A percentile compares a stretch with the other conserved stretches of the same genome.
These are phyloP conservation scores for Hiodon alosoides DNA, from an alignment of 2,113 vertebrate genomes.

Conservation along the genomic window DNA sequence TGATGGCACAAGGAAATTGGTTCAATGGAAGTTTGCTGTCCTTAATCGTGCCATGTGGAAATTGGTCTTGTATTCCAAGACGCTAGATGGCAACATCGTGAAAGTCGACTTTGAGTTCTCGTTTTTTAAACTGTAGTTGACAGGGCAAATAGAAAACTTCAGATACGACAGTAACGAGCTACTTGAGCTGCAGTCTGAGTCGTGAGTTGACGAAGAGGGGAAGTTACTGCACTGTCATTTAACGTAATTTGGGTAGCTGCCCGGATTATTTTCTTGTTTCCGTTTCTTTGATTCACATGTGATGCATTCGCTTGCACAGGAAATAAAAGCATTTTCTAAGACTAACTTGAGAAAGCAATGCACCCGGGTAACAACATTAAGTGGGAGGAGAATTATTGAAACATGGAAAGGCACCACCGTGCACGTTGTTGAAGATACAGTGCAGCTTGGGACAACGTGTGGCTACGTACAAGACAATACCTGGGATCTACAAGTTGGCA, in stretches of 20 bases:
- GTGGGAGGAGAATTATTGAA: constrained; percentile 75
- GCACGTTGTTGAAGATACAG: constrained; percentile 55
- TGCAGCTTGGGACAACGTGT: constrained; percentile 44
- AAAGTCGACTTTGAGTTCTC: no score
- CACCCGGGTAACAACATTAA: constrained; percentile 79
- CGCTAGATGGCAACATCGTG: no score
- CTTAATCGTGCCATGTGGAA: no score
- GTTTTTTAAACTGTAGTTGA: no score
- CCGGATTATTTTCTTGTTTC: neutral
- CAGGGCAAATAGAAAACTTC: no score
- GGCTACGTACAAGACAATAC: constrained; percentile 82
- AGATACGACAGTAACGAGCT: no score
- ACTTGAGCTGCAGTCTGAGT: neutral
- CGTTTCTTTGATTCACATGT: constrained; percentile 17
- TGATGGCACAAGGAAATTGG: no score
- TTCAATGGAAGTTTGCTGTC: no score
- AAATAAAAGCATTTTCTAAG: constrained; percentile 80
- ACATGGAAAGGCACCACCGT: constrained; percentile 67
- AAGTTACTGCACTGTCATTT: no score
- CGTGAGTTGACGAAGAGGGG: neutral
- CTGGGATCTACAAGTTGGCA: constrained; percentile 81
- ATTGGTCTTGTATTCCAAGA: no score
- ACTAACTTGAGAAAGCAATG: constrained; percentile 74
- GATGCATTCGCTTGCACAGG: constrained; percentile 80
- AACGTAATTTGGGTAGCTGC: neutral